A percentile compares a stretch with the other conserved stretches of the same genome.
Conservation (phyloP, 2,888 invertebrate genomes). For the Rhagonycha lutea region DNA sequence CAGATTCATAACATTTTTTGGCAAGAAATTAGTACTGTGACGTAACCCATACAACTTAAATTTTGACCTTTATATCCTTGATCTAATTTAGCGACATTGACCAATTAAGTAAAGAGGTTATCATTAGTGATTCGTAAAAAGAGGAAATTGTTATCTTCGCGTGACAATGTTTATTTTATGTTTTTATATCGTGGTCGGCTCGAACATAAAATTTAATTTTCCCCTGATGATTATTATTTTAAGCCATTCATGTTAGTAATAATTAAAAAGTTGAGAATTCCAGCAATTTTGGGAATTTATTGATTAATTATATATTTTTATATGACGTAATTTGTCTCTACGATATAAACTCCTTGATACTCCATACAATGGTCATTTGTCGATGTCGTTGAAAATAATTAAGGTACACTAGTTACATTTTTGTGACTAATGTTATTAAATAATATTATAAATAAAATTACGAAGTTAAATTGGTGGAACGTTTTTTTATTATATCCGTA, state of each 20-base stretch:
- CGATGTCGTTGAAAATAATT: background rate
- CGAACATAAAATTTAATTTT: background rate
- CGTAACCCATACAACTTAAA: background rate
- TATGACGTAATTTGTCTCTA: background rate
- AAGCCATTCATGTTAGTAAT: background rate
- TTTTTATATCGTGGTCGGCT: background rate
- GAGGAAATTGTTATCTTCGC: slow-evolving; percentile 3
- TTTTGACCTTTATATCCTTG: slow-evolving; percentile 7
- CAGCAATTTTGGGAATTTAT: background rate
- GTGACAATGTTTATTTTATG: background rate
- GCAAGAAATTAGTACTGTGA: background rate
- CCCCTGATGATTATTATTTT: background rate
- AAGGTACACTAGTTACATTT: background rate
- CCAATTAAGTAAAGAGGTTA: slow-evolving; percentile 6
- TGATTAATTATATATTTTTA: background rate
- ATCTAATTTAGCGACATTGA: slow-evolving; percentile 11
- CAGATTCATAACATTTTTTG: background rate
- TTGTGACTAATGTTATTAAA: background rate
- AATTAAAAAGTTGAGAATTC: background rate
- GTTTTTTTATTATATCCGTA: background rate
- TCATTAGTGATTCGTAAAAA: background rate
- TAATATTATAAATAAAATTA: background rate
- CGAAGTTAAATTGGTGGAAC: background rate
- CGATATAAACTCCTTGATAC: background rate
- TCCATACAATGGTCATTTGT: background rate